phyloP scores from a whole-genome alignment of 2,888 invertebrate species.

The Parnassius apollo region DNA sequence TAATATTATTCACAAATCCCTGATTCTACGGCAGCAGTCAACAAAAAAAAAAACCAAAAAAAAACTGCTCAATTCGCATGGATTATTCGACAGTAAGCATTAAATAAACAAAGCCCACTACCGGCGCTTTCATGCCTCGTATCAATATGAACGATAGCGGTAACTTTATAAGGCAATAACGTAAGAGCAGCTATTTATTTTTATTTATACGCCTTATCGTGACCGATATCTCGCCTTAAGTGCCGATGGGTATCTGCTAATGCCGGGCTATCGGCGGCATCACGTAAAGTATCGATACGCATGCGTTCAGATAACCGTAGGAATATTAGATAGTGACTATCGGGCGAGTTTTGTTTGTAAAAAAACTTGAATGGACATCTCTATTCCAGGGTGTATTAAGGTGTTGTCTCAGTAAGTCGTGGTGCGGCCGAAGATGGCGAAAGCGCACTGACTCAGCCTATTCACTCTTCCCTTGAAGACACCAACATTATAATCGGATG shows the following conservation, averaged over 20 bases:
- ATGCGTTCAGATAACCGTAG: constrained; percentile 29
- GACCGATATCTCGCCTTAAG: constrained; percentile 56
- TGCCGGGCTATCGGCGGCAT: constrained; percentile 62
- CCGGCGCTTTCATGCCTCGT: constrained; percentile 47
- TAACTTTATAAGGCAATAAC: constrained; percentile 67
- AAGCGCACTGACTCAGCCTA: too few species aligned
- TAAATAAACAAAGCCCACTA: constrained; percentile 50
- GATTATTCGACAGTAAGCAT: constrained; percentile 30
- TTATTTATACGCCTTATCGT: constrained; percentile 69
- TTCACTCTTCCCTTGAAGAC: too few species aligned
- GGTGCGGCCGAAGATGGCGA: too few species aligned
- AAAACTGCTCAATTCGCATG: constrained; percentile 1
- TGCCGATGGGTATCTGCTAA: constrained; percentile 72
- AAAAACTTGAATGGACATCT: constrained; percentile 11
- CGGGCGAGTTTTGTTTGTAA: constrained; percentile 12
- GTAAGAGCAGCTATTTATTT: constrained; percentile 68
- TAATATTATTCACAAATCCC: too few species aligned
- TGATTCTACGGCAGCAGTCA: not conserved
- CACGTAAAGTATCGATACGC: constrained; percentile 48
- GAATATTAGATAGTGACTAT: constrained; percentile 30
- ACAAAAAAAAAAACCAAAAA: not conserved
- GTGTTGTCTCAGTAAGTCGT: too few species aligned
- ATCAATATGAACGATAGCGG: constrained; percentile 55
- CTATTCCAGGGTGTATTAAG: not conserved
- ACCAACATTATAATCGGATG: too few species aligned